These are phyloP conservation scores for Uria aalge DNA, from an alignment of 2,113 vertebrate genomes.

Conservation along the genomic window DNA sequence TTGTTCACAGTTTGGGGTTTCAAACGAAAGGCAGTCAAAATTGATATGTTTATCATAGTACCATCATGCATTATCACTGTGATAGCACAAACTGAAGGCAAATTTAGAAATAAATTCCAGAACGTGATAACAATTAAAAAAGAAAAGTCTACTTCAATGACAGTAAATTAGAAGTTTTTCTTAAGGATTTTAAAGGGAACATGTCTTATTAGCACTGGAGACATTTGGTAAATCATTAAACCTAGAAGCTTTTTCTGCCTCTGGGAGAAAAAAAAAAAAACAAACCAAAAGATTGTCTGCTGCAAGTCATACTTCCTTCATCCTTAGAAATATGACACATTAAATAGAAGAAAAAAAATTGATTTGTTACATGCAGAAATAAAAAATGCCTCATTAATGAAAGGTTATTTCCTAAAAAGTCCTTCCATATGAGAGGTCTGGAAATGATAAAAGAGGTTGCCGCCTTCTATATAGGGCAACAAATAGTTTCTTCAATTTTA, in stretches of 20 bases:
- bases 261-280: neutral
- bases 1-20: neutral
- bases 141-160: neutral
- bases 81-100: neutral
- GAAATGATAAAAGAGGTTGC: neutral
- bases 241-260: neutral
- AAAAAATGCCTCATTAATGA: neutral
- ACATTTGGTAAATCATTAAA: neutral
- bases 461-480: neutral
- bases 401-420: constrained; percentile 2
- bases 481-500: constrained; percentile 30
- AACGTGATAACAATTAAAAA: neutral
- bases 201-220: neutral
- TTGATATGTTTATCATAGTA: neutral
- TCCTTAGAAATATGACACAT: neutral
- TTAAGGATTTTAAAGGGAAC: neutral
- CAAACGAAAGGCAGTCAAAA: neutral
- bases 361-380: neutral
- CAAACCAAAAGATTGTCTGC: neutral
- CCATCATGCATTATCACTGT: neutral
- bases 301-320: neutral
- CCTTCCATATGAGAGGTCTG: neutral
- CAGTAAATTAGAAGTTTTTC: neutral
- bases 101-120: neutral
- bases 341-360: neutral